Conservation (phyloP, 2,888 invertebrate species). For the Druceiella hillmani region DNA sequence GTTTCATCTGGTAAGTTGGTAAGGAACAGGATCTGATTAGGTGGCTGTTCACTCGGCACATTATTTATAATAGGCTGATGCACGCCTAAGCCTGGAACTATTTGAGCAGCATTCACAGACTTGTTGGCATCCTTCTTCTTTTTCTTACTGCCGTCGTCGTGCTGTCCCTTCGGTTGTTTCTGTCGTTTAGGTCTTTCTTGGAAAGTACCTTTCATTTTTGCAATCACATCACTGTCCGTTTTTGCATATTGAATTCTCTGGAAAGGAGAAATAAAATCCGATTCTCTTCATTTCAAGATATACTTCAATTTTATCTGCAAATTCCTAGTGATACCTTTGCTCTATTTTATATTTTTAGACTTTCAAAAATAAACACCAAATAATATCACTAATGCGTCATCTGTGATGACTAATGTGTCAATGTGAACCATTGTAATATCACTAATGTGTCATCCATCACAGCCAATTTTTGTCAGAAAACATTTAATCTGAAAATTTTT, state of each 20-base stretch:
- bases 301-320: too few relatives aligned
- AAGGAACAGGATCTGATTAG: conserved; percentile 98
- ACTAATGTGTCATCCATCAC: too few relatives aligned
- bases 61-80: too few relatives aligned
- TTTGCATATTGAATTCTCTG: conserved; percentile 95
- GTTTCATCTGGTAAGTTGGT: conserved; percentile 98
- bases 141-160: conserved; percentile 55
- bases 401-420: too few relatives aligned
- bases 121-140: conserved; percentile 71
- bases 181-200: conserved; percentile 89
- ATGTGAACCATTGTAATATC: too few relatives aligned
- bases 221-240: conserved; percentile 91
- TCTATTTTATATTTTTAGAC: too few relatives aligned
- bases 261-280: too few relatives aligned
- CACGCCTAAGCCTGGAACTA: conserved; percentile 26
- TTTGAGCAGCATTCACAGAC: conserved; percentile 46
- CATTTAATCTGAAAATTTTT: too few relatives aligned
- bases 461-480: too few relatives aligned
- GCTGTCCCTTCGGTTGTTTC: conserved; percentile 57
- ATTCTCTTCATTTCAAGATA: neutral
- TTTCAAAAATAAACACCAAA: too few relatives aligned
- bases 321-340: too few relatives aligned
- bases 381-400: too few relatives aligned
- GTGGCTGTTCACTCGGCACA: conserved; percentile 85
- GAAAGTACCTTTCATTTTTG: conserved; percentile 97